A percentile compares a stretch with the other conserved stretches of the same genome.
Evolutionary conservation across 2,888 invertebrate genomes (phyloP).

Genomic region (Sericinus montela): DNA sequence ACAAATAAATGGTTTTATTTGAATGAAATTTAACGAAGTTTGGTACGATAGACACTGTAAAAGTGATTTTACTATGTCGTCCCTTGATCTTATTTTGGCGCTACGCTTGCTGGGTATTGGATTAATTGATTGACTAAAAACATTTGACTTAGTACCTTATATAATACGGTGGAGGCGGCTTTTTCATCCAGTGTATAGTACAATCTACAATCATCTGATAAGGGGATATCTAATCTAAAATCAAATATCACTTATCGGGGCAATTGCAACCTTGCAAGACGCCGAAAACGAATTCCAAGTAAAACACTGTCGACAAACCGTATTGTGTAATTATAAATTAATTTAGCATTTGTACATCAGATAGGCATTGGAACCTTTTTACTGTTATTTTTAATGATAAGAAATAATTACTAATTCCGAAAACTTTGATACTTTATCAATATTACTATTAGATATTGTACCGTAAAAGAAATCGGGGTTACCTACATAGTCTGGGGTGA

Average conservation of each 20-base stretch:
- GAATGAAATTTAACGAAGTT: no score
- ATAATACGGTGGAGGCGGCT: conserved; percentile 42
- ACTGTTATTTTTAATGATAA: conserved; percentile 14
- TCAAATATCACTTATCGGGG: conserved; percentile 45
- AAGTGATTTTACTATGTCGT: no score
- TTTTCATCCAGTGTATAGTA: conserved; percentile 63
- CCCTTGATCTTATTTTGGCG: no score
- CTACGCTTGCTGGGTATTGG: no score
- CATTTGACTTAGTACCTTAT: background rate
- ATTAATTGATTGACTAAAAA: no score
- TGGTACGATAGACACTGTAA: no score
- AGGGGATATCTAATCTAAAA: conserved; percentile 53
- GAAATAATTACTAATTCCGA: background rate
- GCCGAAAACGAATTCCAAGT: conserved; percentile 48
- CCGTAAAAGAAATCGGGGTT: no score
- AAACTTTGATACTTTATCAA: no score
- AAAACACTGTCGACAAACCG: conserved; percentile 47
- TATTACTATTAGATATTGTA: no score
- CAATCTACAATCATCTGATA: conserved; percentile 67
- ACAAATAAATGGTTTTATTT: no score
- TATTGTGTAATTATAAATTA: conserved; percentile 50
- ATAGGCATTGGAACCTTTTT: conserved; percentile 23
- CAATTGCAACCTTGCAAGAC: conserved; percentile 45
- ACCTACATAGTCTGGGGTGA: no score
- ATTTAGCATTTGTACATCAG: conserved; percentile 30